Evolutionary conservation across 1,140 invertebrate species (phyloP).

Genomic region (Panagrolaimus sp.): DNA sequence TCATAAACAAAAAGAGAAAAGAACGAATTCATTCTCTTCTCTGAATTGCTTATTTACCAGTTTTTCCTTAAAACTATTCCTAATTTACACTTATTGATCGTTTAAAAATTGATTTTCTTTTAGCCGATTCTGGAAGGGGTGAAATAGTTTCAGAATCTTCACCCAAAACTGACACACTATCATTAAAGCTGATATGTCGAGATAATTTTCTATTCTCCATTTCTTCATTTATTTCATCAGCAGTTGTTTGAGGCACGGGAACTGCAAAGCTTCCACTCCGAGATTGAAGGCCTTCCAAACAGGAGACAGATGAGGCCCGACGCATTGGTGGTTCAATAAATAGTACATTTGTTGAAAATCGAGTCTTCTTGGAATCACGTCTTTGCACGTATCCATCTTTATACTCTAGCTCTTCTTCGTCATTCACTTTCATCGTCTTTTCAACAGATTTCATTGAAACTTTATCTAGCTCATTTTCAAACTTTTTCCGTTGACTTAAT

Average conservation of each 20-base stretch:
- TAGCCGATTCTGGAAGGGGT: no score
- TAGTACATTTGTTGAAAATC: constrained; percentile 11
- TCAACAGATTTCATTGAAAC: neutral
- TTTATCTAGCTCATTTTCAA: neutral
- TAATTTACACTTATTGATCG: no score
- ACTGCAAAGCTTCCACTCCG: neutral
- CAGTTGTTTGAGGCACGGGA: neutral
- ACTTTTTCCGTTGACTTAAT: neutral
- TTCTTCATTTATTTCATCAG: no score
- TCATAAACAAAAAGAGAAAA: no score
- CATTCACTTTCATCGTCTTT: neutral
- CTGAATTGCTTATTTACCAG: no score
- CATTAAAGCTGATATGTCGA: no score
- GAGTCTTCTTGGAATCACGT: constrained; percentile 34
- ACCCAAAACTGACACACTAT: no score
- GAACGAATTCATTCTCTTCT: no score
- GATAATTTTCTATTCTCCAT: no score
- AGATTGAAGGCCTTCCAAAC: neutral
- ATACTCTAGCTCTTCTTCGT: constrained; percentile 33
- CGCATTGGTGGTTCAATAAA: neutral
- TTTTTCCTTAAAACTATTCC: no score
- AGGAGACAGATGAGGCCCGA: constrained; percentile 4
- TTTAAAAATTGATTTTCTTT: no score
- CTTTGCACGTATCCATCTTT: constrained; percentile 34
- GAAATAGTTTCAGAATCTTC: no score